Conservation (phyloP, 2,113 vertebrate species). For the Philantomba maxwellii region DNA sequence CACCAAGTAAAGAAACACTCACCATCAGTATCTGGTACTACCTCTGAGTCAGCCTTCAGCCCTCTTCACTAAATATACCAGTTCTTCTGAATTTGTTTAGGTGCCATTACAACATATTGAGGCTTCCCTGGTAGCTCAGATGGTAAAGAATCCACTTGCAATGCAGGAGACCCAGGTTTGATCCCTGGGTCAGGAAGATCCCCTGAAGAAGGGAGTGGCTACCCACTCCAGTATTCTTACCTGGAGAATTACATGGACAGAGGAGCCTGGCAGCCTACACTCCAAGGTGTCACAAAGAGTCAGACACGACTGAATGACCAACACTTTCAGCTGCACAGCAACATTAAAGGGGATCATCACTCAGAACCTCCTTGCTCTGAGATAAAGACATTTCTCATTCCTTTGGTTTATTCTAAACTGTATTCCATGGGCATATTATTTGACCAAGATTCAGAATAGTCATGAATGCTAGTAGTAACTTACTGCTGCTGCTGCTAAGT, state of each 20-base stretch:
- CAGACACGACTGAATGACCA: neutral
- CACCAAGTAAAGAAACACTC: too few species aligned
- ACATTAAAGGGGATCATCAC: neutral
- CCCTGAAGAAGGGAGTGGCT: neutral
- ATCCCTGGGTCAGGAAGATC: neutral
- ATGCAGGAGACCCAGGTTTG: neutral
- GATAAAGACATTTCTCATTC: neutral
- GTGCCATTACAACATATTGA: neutral
- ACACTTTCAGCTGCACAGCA: neutral
- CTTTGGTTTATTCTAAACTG: neutral
- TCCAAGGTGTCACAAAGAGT: neutral
- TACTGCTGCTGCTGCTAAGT: too few species aligned
- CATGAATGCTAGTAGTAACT: neutral
- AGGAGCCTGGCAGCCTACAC: neutral
- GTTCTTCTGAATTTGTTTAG: neutral
- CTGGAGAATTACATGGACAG: neutral
- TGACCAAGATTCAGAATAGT: neutral
- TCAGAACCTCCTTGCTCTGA: neutral
- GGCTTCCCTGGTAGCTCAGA: neutral
- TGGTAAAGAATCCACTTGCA: neutral
- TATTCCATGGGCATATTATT: neutral
- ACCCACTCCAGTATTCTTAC: neutral
- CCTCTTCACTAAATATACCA: neutral
- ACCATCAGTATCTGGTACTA: neutral
- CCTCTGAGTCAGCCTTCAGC: neutral